Percentiles rank a stretch among this genome's conserved stretches.
Evolutionary conservation across 2,113 vertebrate genomes (phyloP).

Genomic region (Oncorhynchus kisutch): DNA sequence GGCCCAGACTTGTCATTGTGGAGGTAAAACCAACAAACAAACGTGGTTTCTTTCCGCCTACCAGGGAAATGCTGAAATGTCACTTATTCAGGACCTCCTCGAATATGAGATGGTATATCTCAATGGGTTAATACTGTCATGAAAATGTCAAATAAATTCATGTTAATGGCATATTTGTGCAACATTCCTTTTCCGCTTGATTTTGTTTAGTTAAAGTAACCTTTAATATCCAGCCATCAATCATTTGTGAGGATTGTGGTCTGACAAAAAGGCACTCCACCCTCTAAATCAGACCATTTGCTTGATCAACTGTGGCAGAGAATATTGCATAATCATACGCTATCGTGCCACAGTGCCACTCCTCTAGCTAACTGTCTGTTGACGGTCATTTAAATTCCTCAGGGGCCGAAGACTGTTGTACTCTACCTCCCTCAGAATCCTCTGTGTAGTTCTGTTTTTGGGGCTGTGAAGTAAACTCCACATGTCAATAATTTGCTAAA

Average conservation of each 20-base stretch:
- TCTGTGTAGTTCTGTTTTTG: background rate
- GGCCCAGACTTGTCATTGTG: background rate
- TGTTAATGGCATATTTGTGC: no score
- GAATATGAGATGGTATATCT: background rate
- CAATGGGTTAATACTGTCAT: no score
- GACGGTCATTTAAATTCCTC: constrained; percentile 35
- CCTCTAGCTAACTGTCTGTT: constrained; percentile 22
- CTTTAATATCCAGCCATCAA: background rate
- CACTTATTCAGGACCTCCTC: no score
- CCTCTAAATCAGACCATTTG: constrained; percentile 25
- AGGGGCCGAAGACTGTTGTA: constrained; percentile 18
- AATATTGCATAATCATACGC: constrained; percentile 38
- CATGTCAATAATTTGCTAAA: constrained; percentile 67
- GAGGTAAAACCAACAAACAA: background rate
- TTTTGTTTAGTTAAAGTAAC: background rate
- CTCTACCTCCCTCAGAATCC: background rate
- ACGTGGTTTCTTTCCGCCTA: background rate
- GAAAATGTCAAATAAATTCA: no score
- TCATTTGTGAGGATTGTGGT: background rate
- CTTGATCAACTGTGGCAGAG: constrained; percentile 33
- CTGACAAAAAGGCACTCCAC: constrained; percentile 30
- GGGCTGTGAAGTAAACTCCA: constrained; percentile 8
- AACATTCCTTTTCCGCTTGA: background rate
- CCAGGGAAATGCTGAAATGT: no score
- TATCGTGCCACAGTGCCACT: constrained; percentile 26